Conservation (phyloP, 2,113 vertebrate genomes). For the Alosa alosa region DNA sequence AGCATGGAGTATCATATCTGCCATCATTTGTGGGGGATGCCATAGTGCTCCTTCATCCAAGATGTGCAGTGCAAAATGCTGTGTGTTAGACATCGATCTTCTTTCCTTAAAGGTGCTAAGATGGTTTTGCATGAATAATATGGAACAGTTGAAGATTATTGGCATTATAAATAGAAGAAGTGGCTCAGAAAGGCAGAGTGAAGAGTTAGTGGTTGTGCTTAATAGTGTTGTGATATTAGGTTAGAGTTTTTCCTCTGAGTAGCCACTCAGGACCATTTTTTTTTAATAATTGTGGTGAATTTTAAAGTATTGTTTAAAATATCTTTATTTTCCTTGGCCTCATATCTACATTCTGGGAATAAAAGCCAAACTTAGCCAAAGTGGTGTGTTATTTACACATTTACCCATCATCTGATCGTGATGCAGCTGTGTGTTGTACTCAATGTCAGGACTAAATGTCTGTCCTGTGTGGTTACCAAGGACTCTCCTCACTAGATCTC, state of each 20-base stretch:
- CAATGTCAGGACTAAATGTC: constrained; percentile 17
- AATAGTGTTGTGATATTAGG: not conserved
- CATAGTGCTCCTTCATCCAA: not conserved
- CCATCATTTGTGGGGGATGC: not conserved
- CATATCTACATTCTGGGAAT: not conserved
- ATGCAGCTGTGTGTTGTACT: constrained; percentile 15
- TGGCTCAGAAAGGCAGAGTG: not conserved
- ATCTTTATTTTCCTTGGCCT: not conserved
- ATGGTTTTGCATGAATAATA: not conserved
- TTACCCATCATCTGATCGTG: not conserved
- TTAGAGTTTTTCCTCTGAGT: not conserved
- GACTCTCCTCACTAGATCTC: not conserved
- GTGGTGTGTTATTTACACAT: not conserved
- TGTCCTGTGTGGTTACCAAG: not conserved
- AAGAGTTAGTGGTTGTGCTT: not conserved
- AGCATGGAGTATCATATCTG: constrained; percentile 51
- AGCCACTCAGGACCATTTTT: no score
- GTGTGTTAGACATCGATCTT: not conserved
- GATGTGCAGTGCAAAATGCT: not conserved
- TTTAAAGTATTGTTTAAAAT: not conserved
- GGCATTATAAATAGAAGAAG: not conserved
- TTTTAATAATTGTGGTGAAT: no score
- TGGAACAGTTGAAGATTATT: not conserved
- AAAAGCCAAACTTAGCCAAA: not conserved
- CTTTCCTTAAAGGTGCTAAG: not conserved